Evolutionary conservation across 1,140 invertebrate species (phyloP), one percentile per base, ranked within the genome.

Genomic region (Drosophila busckii): DNA sequence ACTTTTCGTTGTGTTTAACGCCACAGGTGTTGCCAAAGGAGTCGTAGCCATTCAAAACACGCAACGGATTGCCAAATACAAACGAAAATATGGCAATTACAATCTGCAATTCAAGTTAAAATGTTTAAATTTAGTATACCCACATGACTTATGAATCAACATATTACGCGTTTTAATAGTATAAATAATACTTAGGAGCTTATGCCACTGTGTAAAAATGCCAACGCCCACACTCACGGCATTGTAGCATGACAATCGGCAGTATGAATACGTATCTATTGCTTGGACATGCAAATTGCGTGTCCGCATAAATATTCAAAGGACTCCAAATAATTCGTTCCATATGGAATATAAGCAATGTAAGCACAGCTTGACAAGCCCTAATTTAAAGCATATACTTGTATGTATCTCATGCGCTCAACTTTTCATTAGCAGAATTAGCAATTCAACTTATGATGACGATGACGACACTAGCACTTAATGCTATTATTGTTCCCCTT

Each of bases 1-100:
- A 92, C 56, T 92, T 91, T 58, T 92, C 91, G 86, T 95, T 94
- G 55, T 92, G 92, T 63, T 93, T 92, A 31, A 94, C 92, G 13
- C 96, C 96, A 88, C 97, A 98, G 19, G 95, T 96, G 87, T 98
- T 98, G n/a, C 96, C 96, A 90, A 96, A 98, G 61, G 95, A 97
- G 87, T 98, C 96, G 88, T 95, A 97, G 31, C 97, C 96, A 90
- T 97, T 95, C 50, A 97, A 93, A 3, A 98, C 90, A 55, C 96
- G 90, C 63, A 93, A 87, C 2, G 96, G 95, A 89, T 96, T 95
- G 0, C 96, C 96, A 88, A 96, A 95, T 4, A 95, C 93, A 84
- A 97, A 92, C 1, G 96, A 94, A 89, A 97, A 97, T 4, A 92
- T 93, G 7, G 95, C 94, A 56, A 97, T 94, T 55, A 95, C 90